phyloP scores from a whole-genome alignment of 2,113 vertebrate genomes.

The Abramis brama region DNA sequence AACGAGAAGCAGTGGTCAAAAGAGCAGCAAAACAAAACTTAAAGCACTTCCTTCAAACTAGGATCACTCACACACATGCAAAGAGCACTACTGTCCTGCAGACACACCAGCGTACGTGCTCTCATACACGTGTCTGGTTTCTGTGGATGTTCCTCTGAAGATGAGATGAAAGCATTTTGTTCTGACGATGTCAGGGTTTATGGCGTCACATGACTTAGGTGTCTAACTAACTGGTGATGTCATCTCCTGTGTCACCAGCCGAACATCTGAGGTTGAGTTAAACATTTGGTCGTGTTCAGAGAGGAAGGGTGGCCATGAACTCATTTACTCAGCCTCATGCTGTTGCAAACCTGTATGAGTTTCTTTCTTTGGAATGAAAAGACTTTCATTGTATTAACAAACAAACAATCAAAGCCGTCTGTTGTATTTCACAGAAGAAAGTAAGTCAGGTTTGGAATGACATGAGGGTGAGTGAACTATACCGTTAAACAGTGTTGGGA shows the following conservation, averaged over 20 bases:
- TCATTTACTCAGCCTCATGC: neutral
- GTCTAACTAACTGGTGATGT: slow-evolving; percentile 7
- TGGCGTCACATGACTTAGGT: slow-evolving; percentile 29
- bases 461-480: neutral
- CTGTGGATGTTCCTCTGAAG: neutral
- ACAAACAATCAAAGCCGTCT: too few relatives aligned
- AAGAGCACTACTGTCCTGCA: neutral
- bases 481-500: too few relatives aligned
- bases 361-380: neutral
- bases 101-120: slow-evolving; percentile 4
- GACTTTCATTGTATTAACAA: too few relatives aligned
- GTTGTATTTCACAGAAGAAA: neutral
- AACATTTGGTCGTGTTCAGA: neutral
- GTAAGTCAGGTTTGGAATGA: neutral
- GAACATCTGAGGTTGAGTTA: neutral
- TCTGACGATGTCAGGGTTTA: slow-evolving; percentile 41
- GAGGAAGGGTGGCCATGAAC: neutral
- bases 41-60: slow-evolving; percentile 38
- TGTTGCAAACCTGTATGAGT: neutral
- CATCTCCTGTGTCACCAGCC: neutral
- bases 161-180: slow-evolving; percentile 49
- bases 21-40: slow-evolving; percentile 23
- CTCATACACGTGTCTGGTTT: slow-evolving; percentile 20
- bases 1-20: slow-evolving; percentile 29
- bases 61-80: slow-evolving; percentile 12